These are phyloP conservation scores for Vespertilio murinus DNA, from an alignment of 2,797 vertebrate genomes.

Conservation along the genomic window DNA sequence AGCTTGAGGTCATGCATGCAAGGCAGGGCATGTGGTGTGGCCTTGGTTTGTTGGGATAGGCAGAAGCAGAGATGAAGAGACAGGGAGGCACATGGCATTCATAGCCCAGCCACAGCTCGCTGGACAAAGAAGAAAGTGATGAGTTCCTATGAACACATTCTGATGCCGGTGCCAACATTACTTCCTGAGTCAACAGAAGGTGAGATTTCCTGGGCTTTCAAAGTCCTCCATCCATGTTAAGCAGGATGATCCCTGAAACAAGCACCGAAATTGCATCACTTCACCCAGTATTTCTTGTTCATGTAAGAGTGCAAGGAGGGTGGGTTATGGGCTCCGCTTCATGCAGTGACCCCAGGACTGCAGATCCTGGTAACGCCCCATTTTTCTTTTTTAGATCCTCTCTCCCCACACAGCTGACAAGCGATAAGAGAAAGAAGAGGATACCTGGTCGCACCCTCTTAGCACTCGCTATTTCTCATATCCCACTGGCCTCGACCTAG, in stretches of 20 bases:
- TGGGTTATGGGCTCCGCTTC: neutral
- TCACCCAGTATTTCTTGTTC: neutral
- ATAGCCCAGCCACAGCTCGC: neutral
- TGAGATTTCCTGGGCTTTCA: neutral
- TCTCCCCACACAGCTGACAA: neutral
- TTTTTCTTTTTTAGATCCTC: neutral
- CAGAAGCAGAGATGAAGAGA: neutral
- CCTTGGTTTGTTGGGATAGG: too few species aligned
- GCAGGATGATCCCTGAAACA: neutral
- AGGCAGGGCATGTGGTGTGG: neutral
- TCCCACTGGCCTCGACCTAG: neutral
- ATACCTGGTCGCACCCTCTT: neutral
- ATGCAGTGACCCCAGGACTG: neutral
- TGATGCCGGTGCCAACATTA: neutral
- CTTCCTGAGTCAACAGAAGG: neutral
- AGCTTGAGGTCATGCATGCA: neutral
- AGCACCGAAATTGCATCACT: neutral
- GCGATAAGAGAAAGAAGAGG: neutral
- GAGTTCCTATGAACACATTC: neutral
- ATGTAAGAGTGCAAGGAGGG: neutral
- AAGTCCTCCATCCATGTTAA: neutral
- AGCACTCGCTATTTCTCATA: neutral
- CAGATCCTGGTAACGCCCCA: neutral
- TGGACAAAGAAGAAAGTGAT: neutral
- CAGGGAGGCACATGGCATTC: neutral